A percentile compares a stretch with the other conserved stretches of the same genome.
Evolutionary conservation across 2,888 invertebrate species (phyloP).

Genomic region (Tromatobia lineatoria): DNA sequence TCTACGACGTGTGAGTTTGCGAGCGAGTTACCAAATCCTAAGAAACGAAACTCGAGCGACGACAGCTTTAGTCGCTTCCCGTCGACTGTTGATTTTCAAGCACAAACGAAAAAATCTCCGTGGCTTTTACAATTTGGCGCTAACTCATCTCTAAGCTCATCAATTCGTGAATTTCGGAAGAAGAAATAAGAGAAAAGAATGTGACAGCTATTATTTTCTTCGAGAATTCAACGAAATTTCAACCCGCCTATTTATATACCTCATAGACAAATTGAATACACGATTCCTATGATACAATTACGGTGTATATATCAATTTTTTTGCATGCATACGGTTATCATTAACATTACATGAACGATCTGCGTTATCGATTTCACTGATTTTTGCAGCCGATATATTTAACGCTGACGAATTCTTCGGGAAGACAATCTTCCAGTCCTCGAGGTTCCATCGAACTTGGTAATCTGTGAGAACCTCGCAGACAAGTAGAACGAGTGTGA

Average conservation of each 20-base stretch:
- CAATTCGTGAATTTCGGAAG: not conserved
- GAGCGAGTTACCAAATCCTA: constrained; percentile 83
- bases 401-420: not conserved
- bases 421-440: constrained; percentile 80
- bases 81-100: constrained; percentile 81
- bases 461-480: constrained; percentile 77
- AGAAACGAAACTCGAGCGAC: constrained; percentile 82
- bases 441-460: constrained; percentile 77
- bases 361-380: not conserved
- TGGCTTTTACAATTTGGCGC: constrained; percentile 69
- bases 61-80: constrained; percentile 82
- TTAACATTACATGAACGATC: not conserved
- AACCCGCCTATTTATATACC: constrained; percentile 67
- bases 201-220: constrained; percentile 52
- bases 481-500: constrained; percentile 78
- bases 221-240: constrained; percentile 69
- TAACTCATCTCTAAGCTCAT: constrained; percentile 58
- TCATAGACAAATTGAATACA: constrained; percentile 63
- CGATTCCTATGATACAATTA: constrained; percentile 42
- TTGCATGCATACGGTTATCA: constrained; percentile 25
- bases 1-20: constrained; percentile 81
- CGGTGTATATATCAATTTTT: constrained; percentile 20
- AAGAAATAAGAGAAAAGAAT: constrained; percentile 12
- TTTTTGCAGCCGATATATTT: not conserved
- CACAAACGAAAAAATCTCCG: constrained; percentile 78